Percentiles rank a stretch among this genome's conserved stretches.
Conservation (phyloP, 2,113 vertebrate species). For the Lates calcarifer region DNA sequence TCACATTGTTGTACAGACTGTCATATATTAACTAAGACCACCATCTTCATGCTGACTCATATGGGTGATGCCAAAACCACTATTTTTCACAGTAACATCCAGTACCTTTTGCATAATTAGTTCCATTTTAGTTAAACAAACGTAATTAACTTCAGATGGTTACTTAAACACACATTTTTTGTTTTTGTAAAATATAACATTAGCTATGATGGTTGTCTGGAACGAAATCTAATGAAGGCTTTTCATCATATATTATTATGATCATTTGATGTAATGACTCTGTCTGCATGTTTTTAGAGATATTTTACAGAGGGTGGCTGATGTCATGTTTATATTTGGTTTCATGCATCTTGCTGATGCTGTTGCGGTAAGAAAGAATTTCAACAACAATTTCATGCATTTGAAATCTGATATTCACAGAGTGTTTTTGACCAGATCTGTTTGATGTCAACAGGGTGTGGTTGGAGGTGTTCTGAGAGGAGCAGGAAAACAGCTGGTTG, state of each 20-base stretch:
- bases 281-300: background rate
- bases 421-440: background rate
- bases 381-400: background rate
- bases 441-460: constrained; percentile 74
- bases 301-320: constrained; percentile 52
- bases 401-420: background rate
- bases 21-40: constrained; percentile 9
- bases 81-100: too few species aligned
- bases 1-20: background rate
- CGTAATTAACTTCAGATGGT: background rate
- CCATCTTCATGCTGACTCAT: background rate
- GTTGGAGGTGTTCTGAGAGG: constrained; percentile 86
- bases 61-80: background rate
- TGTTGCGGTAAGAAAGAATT: constrained; percentile 70
- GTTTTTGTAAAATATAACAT: too few species aligned
- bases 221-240: too few species aligned
- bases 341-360: constrained; percentile 75
- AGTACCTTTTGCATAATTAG: background rate
- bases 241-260: too few species aligned
- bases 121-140: background rate
- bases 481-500: constrained; percentile 86
- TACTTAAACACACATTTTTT: background rate
- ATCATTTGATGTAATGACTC: background rate
- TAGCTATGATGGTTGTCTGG: too few species aligned
- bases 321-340: constrained; percentile 69